Conservation (phyloP, 2,113 vertebrate genomes). For the Illadopsis cleaveri region DNA sequence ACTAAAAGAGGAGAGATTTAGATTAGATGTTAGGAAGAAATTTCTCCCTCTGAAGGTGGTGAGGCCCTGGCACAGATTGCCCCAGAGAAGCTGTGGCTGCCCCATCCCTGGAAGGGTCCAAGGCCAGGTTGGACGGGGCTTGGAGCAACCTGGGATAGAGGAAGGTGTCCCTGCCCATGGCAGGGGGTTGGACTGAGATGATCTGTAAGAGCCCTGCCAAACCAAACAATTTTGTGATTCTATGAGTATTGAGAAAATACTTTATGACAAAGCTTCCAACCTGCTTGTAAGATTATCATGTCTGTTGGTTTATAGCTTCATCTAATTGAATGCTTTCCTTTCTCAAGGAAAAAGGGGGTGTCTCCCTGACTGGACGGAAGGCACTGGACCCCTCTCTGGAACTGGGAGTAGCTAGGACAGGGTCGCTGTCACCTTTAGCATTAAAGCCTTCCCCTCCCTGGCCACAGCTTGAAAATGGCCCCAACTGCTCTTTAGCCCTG, state of each 20-base stretch:
- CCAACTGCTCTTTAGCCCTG: not conserved
- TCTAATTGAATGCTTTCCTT: not conserved
- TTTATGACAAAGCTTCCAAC: not conserved
- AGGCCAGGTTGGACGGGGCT: fast-evolving
- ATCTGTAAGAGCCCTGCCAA: not conserved
- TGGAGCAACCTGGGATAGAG: not conserved
- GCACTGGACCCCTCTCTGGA: not conserved
- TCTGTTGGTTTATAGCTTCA: not conserved
- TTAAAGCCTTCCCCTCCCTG: not conserved
- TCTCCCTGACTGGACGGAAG: not conserved
- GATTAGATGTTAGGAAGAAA: not conserved
- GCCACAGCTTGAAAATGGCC: not conserved
- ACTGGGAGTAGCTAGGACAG: not conserved
- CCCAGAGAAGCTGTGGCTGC: not conserved
- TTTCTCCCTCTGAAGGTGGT: not conserved
- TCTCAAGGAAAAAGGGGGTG: not conserved
- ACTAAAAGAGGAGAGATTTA: not conserved
- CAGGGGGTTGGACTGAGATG: not conserved
- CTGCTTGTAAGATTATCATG: not conserved
- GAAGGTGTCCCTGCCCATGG: not conserved
- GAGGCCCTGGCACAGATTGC: not conserved
- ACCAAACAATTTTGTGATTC: not conserved
- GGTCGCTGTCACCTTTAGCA: not conserved
- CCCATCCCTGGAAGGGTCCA: not conserved
- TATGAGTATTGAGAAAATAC: not conserved